Conservation (phyloP, 2,888 invertebrate species). For the Nemotelus nigrinus region DNA sequence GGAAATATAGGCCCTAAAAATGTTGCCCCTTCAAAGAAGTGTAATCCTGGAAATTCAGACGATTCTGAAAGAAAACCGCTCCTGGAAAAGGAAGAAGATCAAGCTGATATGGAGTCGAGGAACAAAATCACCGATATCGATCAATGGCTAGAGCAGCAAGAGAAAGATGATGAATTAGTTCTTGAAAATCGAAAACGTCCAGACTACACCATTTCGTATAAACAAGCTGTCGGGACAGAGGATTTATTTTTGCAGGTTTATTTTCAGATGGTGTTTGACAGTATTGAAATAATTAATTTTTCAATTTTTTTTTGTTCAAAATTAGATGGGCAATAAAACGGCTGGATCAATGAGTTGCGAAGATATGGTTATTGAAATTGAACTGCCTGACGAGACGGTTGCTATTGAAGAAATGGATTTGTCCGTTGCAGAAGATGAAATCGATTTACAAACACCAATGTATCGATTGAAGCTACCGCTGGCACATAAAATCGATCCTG, state of each 20-base stretch:
- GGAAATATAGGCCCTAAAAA: constrained; percentile 62
- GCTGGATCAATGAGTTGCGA: constrained; percentile 86
- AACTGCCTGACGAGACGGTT: constrained; percentile 77
- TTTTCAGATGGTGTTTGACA: constrained; percentile 14
- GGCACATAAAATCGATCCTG: constrained; percentile 84
- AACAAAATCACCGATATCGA: constrained; percentile 54
- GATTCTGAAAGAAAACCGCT: constrained; percentile 12
- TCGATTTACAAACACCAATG: constrained; percentile 73
- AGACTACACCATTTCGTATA: constrained; percentile 82
- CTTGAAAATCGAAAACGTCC: constrained; percentile 74
- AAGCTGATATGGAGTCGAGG: constrained; percentile 54
- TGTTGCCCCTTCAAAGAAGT: constrained; percentile 46
- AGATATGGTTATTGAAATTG: constrained; percentile 81
- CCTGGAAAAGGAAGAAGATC: constrained; percentile 26
- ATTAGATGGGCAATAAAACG: constrained; percentile 82
- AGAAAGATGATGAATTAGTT: constrained; percentile 68
- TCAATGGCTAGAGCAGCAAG: constrained; percentile 65
- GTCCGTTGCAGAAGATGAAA: constrained; percentile 70
- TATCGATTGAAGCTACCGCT: constrained; percentile 79
- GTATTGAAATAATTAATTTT: constrained; percentile 23
- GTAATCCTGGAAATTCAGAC: constrained; percentile 30
- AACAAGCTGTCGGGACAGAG: constrained; percentile 85
- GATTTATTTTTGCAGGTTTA: constrained; percentile 85
- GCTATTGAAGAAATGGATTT: constrained; percentile 77
- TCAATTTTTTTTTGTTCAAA: constrained; percentile 2